phyloP scores from a whole-genome alignment of 2,888 invertebrate species.

The Lasioglossum marginatum region DNA sequence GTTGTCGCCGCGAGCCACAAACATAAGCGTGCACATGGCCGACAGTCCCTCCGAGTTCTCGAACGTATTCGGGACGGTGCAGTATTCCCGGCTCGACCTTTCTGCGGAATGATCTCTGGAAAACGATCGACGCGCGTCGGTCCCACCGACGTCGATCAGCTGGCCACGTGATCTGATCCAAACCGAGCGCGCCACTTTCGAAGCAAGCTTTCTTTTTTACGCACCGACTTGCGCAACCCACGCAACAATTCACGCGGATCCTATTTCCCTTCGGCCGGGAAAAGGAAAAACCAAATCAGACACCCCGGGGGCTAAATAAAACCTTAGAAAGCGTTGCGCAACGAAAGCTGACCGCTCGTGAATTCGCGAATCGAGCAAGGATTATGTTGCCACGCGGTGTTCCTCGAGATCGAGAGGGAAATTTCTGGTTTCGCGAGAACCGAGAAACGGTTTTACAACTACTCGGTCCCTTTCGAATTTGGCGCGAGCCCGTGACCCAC shows the following conservation, averaged over 20 bases:
- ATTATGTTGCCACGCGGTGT: background rate
- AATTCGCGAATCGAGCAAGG: background rate
- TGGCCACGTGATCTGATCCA: slow-evolving; percentile 46
- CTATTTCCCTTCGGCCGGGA: background rate
- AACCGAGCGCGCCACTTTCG: slow-evolving; percentile 62
- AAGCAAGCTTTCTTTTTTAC: slow-evolving; percentile 18
- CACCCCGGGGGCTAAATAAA: background rate
- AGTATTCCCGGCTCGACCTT: background rate
- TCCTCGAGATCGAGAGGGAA: background rate
- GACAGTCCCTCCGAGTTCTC: background rate
- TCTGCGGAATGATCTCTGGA: background rate
- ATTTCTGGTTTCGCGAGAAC: background rate
- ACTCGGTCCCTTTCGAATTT: slow-evolving; percentile 32
- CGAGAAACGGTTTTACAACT: background rate
- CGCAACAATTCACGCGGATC: background rate
- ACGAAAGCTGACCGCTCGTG: slow-evolving; percentile 8
- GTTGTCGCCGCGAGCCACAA: background rate
- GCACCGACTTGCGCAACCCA: background rate
- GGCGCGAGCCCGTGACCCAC: slow-evolving; percentile 52
- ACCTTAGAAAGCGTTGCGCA: slow-evolving; percentile 38
- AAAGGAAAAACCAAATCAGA: slow-evolving; percentile 8
- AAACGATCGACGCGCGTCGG: background rate
- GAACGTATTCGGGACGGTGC: background rate
- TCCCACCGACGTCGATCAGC: slow-evolving; percentile 39
- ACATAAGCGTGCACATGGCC: slow-evolving; percentile 21